Evolutionary conservation across 2,888 invertebrate genomes (phyloP).

Genomic region (Embidobia sp.): DNA sequence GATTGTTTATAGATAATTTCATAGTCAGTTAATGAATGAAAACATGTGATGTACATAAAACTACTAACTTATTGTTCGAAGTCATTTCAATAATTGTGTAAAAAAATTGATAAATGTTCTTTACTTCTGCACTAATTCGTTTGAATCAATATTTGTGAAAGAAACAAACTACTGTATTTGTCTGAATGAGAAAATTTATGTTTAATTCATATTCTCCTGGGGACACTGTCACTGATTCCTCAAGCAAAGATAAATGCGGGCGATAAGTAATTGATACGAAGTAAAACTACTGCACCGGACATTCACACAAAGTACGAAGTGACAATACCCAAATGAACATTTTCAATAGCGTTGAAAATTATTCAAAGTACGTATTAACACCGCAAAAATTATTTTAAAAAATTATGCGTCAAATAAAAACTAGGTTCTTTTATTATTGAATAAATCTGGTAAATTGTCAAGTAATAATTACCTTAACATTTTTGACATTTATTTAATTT

Average conservation of each 20-base stretch:
- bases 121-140: neutral
- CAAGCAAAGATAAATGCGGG: slow-evolving; percentile 68
- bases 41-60: no score
- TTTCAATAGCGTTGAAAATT: neutral
- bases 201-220: slow-evolving; percentile 48
- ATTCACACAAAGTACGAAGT: slow-evolving; percentile 28
- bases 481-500: no score
- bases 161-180: slow-evolving; percentile 11
- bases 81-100: no score
- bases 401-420: no score
- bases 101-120: no score
- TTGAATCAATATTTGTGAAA: slow-evolving; percentile 17
- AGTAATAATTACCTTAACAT: no score
- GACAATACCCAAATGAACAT: slow-evolving; percentile 27
- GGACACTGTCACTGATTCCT: slow-evolving; percentile 42
- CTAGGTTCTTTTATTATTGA: no score
- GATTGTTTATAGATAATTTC: no score
- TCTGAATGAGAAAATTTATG: slow-evolving; percentile 29
- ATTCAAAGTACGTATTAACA: neutral
- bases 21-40: no score
- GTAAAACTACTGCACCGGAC: slow-evolving; percentile 44
- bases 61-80: no score
- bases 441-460: no score
- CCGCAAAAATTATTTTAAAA: no score
- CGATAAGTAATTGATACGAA: slow-evolving; percentile 71